Conservation (phyloP, 2,797 vertebrate species). For the Botia almorhae region DNA sequence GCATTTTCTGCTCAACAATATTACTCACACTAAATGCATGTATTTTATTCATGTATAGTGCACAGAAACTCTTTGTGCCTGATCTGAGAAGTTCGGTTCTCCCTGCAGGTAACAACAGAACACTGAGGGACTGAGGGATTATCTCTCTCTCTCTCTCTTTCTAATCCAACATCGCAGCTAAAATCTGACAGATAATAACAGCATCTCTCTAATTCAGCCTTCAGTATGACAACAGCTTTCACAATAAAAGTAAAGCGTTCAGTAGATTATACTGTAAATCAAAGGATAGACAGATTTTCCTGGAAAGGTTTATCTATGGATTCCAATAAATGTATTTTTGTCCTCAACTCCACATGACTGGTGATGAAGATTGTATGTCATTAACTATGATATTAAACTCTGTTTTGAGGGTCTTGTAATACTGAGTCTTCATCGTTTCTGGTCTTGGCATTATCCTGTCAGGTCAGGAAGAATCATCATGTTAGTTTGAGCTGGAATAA, state of each 20-base stretch:
- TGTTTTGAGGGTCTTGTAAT: neutral
- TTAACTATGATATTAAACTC: neutral
- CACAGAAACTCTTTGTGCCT: no score
- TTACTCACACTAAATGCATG: no score
- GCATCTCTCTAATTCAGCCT: conserved; percentile 37
- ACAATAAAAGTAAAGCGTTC: neutral
- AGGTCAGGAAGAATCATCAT: conserved; percentile 29
- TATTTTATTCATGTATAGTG: neutral
- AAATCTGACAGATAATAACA: conserved; percentile 30
- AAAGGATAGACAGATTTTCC: conserved; percentile 16
- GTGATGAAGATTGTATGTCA: neutral
- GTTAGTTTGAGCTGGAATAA: conserved; percentile 34
- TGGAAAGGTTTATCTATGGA: neutral
- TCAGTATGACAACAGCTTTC: conserved; percentile 4
- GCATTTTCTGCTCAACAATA: no score
- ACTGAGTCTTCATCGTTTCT: conserved; percentile 36
- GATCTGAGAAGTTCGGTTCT: conserved; percentile 6
- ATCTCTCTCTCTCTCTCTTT: conserved; percentile 5
- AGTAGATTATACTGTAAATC: conserved; percentile 21
- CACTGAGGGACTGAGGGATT: conserved; percentile 44
- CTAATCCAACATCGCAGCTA: conserved; percentile 47
- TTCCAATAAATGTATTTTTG: neutral
- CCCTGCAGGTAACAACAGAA: neutral
- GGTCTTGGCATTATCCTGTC: conserved; percentile 45
- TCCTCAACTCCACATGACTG: neutral